phyloP scores from a whole-genome alignment of 2,888 invertebrate species.

The Julus scanicus region DNA sequence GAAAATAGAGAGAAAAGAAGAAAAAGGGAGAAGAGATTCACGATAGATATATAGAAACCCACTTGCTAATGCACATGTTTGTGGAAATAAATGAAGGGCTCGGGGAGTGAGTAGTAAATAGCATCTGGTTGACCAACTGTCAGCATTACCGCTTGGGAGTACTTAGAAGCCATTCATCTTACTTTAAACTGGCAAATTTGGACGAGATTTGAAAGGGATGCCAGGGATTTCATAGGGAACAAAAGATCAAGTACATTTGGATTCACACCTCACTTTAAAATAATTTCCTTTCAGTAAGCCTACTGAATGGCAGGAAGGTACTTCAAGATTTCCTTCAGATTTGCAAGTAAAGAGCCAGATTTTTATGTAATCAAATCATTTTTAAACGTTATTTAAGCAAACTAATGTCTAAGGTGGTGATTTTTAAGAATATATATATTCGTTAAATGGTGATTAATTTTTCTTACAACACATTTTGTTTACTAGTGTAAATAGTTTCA shows the following conservation, averaged over 20 bases:
- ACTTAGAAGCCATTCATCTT: conserved; percentile 45
- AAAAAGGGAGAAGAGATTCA: not conserved
- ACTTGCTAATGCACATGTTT: conserved; percentile 43
- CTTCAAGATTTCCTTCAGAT: not conserved
- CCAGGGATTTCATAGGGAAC: not conserved
- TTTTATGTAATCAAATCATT: too few relatives aligned
- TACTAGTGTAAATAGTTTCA: too few relatives aligned
- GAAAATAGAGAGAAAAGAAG: conserved; percentile 31
- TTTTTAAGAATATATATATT: too few relatives aligned
- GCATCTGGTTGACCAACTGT: conserved; percentile 45
- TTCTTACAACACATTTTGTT: too few relatives aligned
- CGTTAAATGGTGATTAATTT: too few relatives aligned
- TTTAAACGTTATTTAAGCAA: too few relatives aligned
- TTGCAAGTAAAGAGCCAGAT: too few relatives aligned
- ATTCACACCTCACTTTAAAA: not conserved
- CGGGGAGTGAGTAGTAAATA: conserved; percentile 36
- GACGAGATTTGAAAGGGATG: conserved; percentile 29
- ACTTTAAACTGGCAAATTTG: conserved; percentile 45
- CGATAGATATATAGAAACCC: not conserved
- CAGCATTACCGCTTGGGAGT: conserved; percentile 16
- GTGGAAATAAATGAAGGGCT: conserved; percentile 41
- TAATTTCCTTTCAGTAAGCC: not conserved
- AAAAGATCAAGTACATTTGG: conserved; percentile 33
- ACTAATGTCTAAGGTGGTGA: too few relatives aligned
- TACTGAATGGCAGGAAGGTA: not conserved